Percentiles rank a stretch among this genome's conserved stretches.
phyloP scores from a whole-genome alignment of 2,113 vertebrate genomes.

The Callipepla squamata region DNA sequence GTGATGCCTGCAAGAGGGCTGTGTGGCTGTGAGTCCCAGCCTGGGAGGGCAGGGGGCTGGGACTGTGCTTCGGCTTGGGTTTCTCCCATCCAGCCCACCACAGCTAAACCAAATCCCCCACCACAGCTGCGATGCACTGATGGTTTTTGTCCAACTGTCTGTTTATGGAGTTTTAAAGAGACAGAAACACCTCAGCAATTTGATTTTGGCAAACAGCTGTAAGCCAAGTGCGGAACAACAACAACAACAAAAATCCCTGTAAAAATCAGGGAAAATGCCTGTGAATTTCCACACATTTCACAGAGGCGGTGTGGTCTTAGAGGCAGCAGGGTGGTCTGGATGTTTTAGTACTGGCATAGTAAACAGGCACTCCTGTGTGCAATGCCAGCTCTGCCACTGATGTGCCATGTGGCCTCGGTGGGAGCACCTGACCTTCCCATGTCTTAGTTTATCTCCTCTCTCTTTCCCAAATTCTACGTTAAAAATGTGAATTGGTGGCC shows the following conservation, averaged over 20 bases:
- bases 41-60: background rate
- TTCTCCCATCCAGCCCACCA: conserved; percentile 9
- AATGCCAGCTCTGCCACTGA: conserved; percentile 26
- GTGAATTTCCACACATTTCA: conserved; percentile 78
- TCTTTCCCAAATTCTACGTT: background rate
- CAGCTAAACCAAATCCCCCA: background rate
- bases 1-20: background rate
- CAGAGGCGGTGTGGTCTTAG: conserved; percentile 72
- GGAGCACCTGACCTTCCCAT: background rate
- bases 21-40: background rate
- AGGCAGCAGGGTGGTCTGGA: conserved; percentile 76
- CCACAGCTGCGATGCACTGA: conserved; percentile 48
- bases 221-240: conserved; percentile 73
- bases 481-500: conserved; percentile 38
- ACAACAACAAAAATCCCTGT: conserved; percentile 74
- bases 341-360: conserved; percentile 53
- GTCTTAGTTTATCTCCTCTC: background rate
- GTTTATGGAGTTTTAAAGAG: conserved; percentile 69
- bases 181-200: conserved; percentile 75
- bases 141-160: conserved; percentile 68
- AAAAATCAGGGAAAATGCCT: conserved; percentile 76
- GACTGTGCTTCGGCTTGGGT: background rate
- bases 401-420: background rate
- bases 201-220: conserved; percentile 79
- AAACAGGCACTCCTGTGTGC: conserved; percentile 14